phyloP scores from a whole-genome alignment of 1,140 invertebrate genomes.

The Macrocentrus cingulum region DNA sequence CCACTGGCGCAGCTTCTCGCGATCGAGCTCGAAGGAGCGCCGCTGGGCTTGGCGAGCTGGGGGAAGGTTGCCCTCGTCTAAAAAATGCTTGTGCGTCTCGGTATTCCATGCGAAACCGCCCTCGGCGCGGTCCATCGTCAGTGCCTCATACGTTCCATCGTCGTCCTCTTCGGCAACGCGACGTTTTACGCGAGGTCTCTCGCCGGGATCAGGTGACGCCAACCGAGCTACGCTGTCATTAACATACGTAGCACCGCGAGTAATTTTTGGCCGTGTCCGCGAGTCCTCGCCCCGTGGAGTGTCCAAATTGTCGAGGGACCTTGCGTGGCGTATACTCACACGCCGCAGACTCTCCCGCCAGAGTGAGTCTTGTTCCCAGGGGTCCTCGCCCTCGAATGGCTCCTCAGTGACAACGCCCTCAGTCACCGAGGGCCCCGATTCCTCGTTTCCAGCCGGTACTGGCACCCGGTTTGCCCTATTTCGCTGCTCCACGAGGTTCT shows the following conservation, averaged over 20 bases:
- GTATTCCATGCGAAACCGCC: conserved; percentile 58
- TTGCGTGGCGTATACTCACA: conserved; percentile 76
- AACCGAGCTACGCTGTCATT: conserved; percentile 64
- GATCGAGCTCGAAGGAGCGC: conserved; percentile 72
- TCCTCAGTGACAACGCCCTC: conserved; percentile 19
- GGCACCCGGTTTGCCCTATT: conserved; percentile 35
- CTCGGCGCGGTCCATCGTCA: conserved; percentile 44
- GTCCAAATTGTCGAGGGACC: conserved; percentile 78
- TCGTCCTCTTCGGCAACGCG: conserved; percentile 30
- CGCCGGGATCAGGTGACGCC: conserved; percentile 17
- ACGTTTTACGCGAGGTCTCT: conserved; percentile 33
- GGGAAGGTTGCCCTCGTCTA: conserved; percentile 61
- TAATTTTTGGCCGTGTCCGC: conserved; percentile 55
- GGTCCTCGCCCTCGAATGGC: conserved; percentile 63
- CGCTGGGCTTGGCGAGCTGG: conserved; percentile 30
- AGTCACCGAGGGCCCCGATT: too few relatives aligned
- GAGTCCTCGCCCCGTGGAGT: conserved; percentile 40
- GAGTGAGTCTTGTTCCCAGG: conserved; percentile 80
- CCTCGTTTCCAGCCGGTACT: conserved; percentile 4
- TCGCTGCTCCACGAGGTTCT: conserved; percentile 47
- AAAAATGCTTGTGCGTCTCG: conserved; percentile 58
- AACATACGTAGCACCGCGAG: conserved; percentile 72
- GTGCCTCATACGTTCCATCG: conserved; percentile 48
- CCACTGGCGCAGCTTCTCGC: conserved; percentile 83
- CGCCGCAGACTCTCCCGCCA: conserved; percentile 78